Evolutionary conservation across 2,797 vertebrate species (phyloP), one percentile per base, ranked within the genome.

Genomic region (Sparus aurata): DNA sequence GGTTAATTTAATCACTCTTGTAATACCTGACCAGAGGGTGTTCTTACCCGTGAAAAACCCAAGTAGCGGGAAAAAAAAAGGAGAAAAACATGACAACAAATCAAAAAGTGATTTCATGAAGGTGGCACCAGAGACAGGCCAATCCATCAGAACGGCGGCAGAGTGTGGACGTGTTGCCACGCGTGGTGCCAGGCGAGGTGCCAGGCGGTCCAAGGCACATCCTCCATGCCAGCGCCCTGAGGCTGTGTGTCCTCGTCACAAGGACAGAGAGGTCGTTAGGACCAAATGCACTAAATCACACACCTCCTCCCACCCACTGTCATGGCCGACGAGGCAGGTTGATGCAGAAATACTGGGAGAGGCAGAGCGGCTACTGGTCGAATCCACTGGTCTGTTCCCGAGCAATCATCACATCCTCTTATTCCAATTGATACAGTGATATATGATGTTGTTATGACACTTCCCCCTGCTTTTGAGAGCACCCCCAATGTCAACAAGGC

Each of bases 241-340:
- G 94, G 92, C 92, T 87, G 87, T 61, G 79, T 90, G 91, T 93
- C 92, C 92, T 92, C 87, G 68, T 88, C 86, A 82, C 92, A 95
- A 94, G 94, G 94, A 94, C 94, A 89, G 90, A 89, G 91, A 91
- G 94, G 94, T 94, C 83, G 90, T 94, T 92, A 92, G 92, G 92
- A 92, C 90, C 89, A 87, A 91, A 78, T 47, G 87, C 91, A 91
- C 91, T 94, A 94, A 93, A 94, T 94, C 93, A 94, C 87, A 88
- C 69, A 87, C 88, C 87, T 92, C 91, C 92, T 90, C 89, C 88
- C 89, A 75, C 88, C 81, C 73, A 80, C 85, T 78, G 85, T 80
- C 86, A 87, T 82, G 84, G 90, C 87, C 87, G 83, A 91, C 90
- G 79, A 87, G 88, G 91, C 92, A 92, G 91, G 89, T 87, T 86